Conservation (phyloP, 1,140 invertebrate species). For the fruit fly (Drosophila melanogaster) region Release_6_plus_ISO1_MT NT_033779.5:1849501-1850000, state of each 20-base stretch:
- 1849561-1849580: conserved; percentile 44
- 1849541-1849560: not conserved
- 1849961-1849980: conserved; percentile 40
- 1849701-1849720: conserved; percentile 52
- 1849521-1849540: too few relatives aligned
- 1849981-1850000: conserved; percentile 59
- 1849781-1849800: conserved; percentile 39
- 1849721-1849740: conserved; percentile 41
- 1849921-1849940: conserved; percentile 33
- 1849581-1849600: conserved; percentile 70
- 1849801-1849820: conserved; percentile 66
- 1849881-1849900: not conserved
- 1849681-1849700: conserved; percentile 22
- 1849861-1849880: conserved; percentile 29
- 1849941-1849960: conserved; percentile 64
- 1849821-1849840: conserved; percentile 57
- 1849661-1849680: conserved; percentile 43
- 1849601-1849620: conserved; percentile 40
- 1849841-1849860: conserved; percentile 59
- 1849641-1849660: conserved; percentile 75
- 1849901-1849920: conserved; percentile 31
- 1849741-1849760: conserved; percentile 57
- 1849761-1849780: conserved; percentile 38
- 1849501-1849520: too few relatives aligned
- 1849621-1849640: conserved; percentile 73